Evolutionary conservation across 2,888 invertebrate genomes (phyloP).

Genomic region (Pollenia griseotomentosa): DNA sequence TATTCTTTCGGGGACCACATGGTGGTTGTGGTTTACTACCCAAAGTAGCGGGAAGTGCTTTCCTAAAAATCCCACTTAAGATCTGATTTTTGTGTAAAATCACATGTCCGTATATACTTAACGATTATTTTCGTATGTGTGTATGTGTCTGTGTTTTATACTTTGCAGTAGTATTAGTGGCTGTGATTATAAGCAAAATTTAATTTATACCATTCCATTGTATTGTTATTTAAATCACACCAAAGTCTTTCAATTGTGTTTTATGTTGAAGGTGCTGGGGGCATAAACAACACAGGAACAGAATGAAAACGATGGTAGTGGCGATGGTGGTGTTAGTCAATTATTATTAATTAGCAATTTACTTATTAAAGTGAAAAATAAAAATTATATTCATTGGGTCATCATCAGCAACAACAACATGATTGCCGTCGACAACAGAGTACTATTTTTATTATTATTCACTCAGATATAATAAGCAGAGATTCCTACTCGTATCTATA

Average conservation of each 20-base stretch:
- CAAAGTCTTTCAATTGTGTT: constrained; percentile 14
- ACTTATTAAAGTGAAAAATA: constrained; percentile 59
- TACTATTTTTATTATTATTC: constrained; percentile 18
- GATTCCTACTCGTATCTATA: background rate
- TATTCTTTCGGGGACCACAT: no score
- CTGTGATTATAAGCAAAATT: constrained; percentile 36
- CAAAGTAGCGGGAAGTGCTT: no score
- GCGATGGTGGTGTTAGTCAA: constrained; percentile 56
- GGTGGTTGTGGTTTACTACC: no score
- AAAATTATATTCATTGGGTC: constrained; percentile 55
- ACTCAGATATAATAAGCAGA: constrained; percentile 1
- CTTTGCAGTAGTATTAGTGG: background rate
- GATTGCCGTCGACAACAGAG: background rate
- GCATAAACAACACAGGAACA: background rate
- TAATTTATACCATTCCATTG: constrained; percentile 40
- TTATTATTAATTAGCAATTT: constrained; percentile 67
- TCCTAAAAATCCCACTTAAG: no score
- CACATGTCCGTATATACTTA: no score
- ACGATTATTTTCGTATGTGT: background rate
- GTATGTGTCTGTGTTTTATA: background rate
- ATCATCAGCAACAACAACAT: constrained; percentile 31
- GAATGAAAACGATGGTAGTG: constrained; percentile 5
- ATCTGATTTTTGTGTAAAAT: no score
- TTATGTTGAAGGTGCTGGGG: constrained; percentile 8
- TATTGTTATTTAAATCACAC: constrained; percentile 55